Conservation (phyloP, 1,140 invertebrate genomes). For the Hormaphis cornu region DNA sequence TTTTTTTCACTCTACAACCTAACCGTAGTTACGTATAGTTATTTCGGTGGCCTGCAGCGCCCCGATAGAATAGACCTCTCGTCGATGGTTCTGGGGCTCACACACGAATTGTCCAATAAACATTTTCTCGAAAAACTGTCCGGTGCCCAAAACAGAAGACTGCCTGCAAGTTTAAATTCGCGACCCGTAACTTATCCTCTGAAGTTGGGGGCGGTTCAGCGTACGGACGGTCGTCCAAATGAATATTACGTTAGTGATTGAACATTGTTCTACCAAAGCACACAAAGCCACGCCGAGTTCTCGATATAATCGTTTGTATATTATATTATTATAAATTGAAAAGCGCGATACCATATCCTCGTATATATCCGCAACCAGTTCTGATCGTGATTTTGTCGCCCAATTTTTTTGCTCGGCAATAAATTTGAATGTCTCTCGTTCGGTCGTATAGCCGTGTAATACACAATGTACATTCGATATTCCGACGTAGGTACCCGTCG, state of each 20-base stretch:
- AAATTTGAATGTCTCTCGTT: constrained; percentile 10
- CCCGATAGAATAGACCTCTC: too few species aligned
- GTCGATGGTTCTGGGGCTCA: too few species aligned
- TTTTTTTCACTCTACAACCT: neutral
- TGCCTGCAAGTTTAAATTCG: neutral
- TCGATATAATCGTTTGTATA: constrained; percentile 26
- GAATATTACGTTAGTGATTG: neutral
- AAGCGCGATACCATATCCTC: neutral
- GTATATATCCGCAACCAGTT: constrained; percentile 16
- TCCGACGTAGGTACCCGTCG: neutral
- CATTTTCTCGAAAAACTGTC: too few species aligned
- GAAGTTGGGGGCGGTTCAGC: neutral
- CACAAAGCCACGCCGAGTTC: constrained; percentile 8
- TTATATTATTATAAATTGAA: too few species aligned
- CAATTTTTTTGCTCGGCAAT: constrained; percentile 13
- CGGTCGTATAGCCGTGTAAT: neutral
- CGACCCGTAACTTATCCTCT: neutral
- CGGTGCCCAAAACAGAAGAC: too few species aligned
- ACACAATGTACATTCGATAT: neutral
- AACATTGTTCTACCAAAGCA: constrained; percentile 20
- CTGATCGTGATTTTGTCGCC: neutral
- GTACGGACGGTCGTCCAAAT: too few species aligned
- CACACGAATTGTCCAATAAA: too few species aligned
- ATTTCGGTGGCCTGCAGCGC: too few species aligned
- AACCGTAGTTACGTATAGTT: too few species aligned